Evolutionary conservation across 2,113 vertebrate genomes (phyloP).

Genomic region (Gallinago paraguaiae): DNA sequence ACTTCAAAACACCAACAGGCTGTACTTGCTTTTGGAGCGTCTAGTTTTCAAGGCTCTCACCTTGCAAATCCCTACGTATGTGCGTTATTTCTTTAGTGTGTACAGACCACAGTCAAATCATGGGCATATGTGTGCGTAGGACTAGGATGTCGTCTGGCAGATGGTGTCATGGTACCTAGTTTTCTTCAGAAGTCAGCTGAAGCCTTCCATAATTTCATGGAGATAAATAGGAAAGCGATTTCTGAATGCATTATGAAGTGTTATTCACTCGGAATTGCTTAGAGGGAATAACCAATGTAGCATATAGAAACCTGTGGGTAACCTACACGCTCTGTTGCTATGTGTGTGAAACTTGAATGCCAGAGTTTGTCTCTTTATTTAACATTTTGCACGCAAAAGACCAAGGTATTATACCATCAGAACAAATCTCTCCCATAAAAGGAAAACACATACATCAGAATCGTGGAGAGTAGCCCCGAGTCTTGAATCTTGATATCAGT

Average conservation of each 20-base stretch:
- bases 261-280: conserved; percentile 20
- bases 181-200: conserved; percentile 37
- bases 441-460: not conserved
- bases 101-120: conserved; percentile 43
- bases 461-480: conserved; percentile 48
- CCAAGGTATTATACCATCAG: not conserved
- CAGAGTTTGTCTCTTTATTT: not conserved
- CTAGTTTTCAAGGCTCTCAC: conserved; percentile 46
- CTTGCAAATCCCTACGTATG: conserved; percentile 42
- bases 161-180: conserved; percentile 32
- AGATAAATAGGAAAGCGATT: conserved; percentile 24
- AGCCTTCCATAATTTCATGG: conserved; percentile 23
- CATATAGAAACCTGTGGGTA: not conserved
- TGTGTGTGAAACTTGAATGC: not conserved
- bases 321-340: not conserved
- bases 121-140: conserved; percentile 55
- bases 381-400: not conserved
- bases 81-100: conserved; percentile 37
- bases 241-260: conserved; percentile 14
- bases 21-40: conserved; percentile 19
- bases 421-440: conserved; percentile 11
- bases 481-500: conserved; percentile 54
- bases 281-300: not conserved
- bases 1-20: not conserved
- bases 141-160: conserved; percentile 54